Evolutionary conservation across 2,113 vertebrate species (phyloP).

Genomic region (Todiramphus saurophagus): DNA sequence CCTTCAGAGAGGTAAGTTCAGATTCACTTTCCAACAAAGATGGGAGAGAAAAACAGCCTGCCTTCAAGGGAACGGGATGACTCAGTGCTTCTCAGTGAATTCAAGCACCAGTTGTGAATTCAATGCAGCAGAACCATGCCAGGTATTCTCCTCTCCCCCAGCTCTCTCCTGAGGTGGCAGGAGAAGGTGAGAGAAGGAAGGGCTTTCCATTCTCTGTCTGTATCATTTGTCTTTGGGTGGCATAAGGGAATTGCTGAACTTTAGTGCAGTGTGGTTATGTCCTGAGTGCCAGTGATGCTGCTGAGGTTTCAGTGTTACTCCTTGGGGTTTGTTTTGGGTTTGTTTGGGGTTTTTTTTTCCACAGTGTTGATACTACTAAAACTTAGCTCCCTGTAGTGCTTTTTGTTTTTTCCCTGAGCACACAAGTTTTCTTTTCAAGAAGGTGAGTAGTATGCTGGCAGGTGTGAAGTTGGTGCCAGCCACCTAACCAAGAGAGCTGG

Average conservation of each 20-base stretch:
- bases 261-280: background rate
- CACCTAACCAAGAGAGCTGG: background rate
- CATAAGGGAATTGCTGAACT: background rate
- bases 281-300: rapidly evolving
- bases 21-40: background rate
- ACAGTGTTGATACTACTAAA: background rate
- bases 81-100: background rate
- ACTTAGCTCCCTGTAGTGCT: background rate
- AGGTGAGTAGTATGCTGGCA: background rate
- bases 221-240: background rate
- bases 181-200: background rate
- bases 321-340: too few species aligned
- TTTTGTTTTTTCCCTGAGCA: background rate
- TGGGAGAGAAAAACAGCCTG: background rate
- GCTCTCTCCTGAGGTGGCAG: background rate
- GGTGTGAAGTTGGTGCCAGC: background rate
- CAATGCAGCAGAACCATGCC: background rate
- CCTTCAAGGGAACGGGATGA: rapidly evolving
- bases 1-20: background rate
- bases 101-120: rapidly evolving
- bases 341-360: background rate
- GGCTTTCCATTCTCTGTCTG: background rate
- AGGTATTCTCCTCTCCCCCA: background rate
- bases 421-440: background rate
- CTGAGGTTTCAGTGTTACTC: background rate